Conservation (phyloP, 2,113 vertebrate species). For the Haemorhous mexicanus region DNA sequence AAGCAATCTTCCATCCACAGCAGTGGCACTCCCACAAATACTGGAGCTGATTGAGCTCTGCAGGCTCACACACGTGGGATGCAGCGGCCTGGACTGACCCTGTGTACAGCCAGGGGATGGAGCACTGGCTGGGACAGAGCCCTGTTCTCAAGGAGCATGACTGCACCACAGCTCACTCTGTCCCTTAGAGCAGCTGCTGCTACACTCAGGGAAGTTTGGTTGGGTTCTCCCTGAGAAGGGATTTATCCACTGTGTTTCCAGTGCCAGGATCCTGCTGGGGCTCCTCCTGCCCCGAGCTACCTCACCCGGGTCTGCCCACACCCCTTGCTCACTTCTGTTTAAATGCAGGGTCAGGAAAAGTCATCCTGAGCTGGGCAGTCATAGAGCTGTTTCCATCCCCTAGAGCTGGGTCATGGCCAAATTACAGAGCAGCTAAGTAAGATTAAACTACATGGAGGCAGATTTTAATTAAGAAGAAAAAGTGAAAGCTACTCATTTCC, state of each 20-base stretch:
- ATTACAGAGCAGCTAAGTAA: background rate
- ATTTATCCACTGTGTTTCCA: background rate
- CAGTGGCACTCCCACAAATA: background rate
- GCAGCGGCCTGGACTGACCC: background rate
- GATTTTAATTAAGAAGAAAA: background rate
- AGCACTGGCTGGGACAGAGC: background rate
- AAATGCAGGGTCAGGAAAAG: background rate
- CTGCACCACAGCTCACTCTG: background rate
- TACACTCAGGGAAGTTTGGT: background rate
- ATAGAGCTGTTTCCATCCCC: background rate
- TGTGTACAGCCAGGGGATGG: background rate
- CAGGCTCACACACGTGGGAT: background rate
- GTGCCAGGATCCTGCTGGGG: background rate
- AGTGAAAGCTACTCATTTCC: background rate
- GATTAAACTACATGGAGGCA: background rate
- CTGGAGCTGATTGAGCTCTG: background rate
- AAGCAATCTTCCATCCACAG: background rate
- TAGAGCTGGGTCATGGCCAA: background rate
- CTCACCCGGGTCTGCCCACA: too few species aligned
- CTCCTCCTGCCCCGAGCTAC: background rate
- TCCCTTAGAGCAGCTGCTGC: background rate
- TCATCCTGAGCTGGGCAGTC: background rate
- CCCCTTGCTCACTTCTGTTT: background rate
- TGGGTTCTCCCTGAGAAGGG: background rate
- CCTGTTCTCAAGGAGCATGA: background rate